Evolutionary conservation across 2,113 vertebrate genomes (phyloP).

Genomic region (Hippocampus barbouri): DNA sequence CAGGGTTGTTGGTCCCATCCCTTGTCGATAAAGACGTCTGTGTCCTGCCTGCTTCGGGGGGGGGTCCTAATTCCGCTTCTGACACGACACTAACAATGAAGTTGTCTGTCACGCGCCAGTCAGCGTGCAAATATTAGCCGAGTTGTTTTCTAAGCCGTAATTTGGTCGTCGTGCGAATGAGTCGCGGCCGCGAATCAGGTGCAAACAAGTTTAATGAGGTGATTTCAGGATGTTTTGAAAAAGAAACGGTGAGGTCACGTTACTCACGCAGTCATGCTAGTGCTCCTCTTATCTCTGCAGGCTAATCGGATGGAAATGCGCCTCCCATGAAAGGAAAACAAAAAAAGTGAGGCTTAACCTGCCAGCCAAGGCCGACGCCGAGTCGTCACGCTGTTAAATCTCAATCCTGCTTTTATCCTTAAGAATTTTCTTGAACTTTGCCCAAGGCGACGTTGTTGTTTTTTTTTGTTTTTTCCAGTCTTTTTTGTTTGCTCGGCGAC

Average conservation of each 20-base stretch:
- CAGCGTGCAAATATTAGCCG: constrained; percentile 24
- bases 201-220: constrained; percentile 53
- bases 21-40: too few relatives aligned
- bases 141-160: constrained; percentile 51
- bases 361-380: constrained; percentile 23
- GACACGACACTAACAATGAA: too few relatives aligned
- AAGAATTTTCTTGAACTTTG: constrained; percentile 37
- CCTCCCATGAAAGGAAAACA: constrained; percentile 3
- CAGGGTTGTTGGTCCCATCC: too few relatives aligned
- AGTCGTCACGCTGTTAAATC: constrained; percentile 57
- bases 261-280: background rate
- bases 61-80: too few relatives aligned
- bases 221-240: constrained; percentile 11
- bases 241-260: constrained; percentile 14
- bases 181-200: constrained; percentile 42
- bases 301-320: constrained; percentile 4
- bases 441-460: constrained; percentile 48
- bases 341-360: constrained; percentile 21
- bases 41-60: too few relatives aligned
- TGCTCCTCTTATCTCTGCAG: background rate
- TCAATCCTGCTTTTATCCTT: constrained; percentile 30
- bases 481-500: constrained; percentile 25
- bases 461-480: constrained; percentile 9
- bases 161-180: constrained; percentile 50
- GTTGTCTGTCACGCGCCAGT: background rate